Evolutionary conservation across 30 jellyfish, hydroid and myxozoan genomes (phyloP).

Genomic region (Cassiopea andromeda): DNA sequence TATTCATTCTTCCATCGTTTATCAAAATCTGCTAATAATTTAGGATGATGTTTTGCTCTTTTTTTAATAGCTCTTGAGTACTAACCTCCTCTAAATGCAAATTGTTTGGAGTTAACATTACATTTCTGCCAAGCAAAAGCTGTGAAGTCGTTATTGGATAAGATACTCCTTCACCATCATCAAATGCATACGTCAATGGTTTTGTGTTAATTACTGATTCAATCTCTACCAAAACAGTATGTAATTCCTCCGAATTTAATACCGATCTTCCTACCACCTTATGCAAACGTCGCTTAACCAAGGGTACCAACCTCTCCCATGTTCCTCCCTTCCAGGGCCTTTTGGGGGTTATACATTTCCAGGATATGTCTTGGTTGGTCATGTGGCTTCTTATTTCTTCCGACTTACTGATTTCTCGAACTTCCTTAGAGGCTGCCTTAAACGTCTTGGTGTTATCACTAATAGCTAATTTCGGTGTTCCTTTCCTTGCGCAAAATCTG

Average conservation of each 20-base stretch:
- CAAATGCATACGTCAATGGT: not conserved
- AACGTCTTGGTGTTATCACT: not conserved
- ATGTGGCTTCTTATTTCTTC: not conserved
- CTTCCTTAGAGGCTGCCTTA: not conserved
- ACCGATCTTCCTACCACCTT: not conserved
- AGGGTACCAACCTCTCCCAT: not conserved
- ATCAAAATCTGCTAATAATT: not conserved
- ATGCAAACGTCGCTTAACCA: not conserved
- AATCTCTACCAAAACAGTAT: not conserved
- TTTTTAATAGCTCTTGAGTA: not conserved
- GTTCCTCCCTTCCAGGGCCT: not conserved
- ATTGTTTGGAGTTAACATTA: not conserved
- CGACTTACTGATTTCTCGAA: not conserved
- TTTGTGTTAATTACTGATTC: not conserved
- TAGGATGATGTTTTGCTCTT: not conserved
- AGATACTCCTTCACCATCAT: not conserved
- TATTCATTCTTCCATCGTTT: not conserved
- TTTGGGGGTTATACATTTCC: not conserved
- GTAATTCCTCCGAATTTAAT: not conserved
- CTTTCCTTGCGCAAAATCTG: slow-evolving; percentile 14
- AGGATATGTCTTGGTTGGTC: not conserved
- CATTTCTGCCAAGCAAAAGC: not conserved
- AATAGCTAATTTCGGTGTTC: not conserved
- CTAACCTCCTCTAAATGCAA: not conserved
- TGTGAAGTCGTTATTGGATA: not conserved